Evolutionary conservation across 2,888 invertebrate genomes (phyloP).

Genomic region (Dendrolimus pini): DNA sequence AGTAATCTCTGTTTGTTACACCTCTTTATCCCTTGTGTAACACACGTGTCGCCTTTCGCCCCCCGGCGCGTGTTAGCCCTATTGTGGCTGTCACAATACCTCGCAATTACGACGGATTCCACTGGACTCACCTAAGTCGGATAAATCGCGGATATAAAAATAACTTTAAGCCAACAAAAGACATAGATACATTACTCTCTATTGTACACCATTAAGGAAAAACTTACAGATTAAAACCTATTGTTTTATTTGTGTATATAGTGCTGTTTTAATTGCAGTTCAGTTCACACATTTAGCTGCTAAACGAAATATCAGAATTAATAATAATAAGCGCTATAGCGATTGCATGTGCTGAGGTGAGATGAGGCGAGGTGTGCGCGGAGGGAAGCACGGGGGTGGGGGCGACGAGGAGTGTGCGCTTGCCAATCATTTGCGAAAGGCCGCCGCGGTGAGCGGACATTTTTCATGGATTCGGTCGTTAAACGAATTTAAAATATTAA

Average conservation of each 20-base stretch:
- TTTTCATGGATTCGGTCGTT: no score
- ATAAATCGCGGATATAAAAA: background rate
- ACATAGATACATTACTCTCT: background rate
- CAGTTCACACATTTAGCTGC: no score
- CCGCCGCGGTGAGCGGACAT: no score
- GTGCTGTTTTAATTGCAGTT: no score
- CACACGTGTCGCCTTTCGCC: slow-evolving; percentile 7
- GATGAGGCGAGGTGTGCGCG: no score
- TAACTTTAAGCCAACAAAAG: background rate
- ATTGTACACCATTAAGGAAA: background rate
- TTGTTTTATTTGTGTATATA: background rate
- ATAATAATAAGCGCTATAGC: no score
- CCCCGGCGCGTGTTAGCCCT: slow-evolving; percentile 32
- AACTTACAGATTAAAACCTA: no score
- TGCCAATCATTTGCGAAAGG: no score
- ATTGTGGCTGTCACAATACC: slow-evolving; percentile 44
- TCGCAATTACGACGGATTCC: slow-evolving; percentile 34
- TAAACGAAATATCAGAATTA: no score
- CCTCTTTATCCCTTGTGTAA: background rate
- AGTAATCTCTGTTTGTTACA: background rate
- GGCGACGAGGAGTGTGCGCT: no score
- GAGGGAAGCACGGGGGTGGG: no score
- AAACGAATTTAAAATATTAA: background rate
- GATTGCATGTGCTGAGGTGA: no score
- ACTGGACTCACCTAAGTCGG: slow-evolving; percentile 4